These are phyloP conservation scores for Mantis religiosa DNA, from an alignment of 2,888 invertebrate species.

Conservation along the genomic window DNA sequence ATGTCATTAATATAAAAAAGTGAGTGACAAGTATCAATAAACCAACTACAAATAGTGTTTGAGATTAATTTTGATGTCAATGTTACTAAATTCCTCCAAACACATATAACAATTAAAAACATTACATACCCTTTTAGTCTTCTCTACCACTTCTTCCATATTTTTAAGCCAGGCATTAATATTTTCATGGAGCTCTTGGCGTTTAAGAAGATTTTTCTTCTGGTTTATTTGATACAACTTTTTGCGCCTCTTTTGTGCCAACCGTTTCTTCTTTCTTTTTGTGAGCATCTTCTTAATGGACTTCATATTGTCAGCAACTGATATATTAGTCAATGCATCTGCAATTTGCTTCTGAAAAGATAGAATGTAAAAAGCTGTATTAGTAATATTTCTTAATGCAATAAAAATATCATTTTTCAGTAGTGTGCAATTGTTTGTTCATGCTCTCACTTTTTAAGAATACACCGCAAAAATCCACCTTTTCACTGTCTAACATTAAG, in stretches of 20 bases:
- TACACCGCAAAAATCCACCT: no score
- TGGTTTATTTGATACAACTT: conserved; percentile 47
- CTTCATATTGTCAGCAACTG: conserved; percentile 39
- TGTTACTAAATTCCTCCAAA: no score
- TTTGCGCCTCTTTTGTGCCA: conserved; percentile 49
- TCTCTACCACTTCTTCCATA: conserved; percentile 59
- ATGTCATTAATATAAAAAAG: no score
- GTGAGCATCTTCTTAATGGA: conserved; percentile 45
- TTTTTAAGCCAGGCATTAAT: conserved; percentile 65
- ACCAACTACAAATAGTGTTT: no score
- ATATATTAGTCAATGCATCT: neutral
- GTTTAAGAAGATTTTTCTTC: conserved; percentile 43
- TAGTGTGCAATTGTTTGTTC: no score
- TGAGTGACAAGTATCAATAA: no score
- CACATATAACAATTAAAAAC: no score
- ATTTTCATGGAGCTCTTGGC: conserved; percentile 53
- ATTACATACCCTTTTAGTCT: conserved; percentile 52
- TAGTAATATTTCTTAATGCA: neutral
- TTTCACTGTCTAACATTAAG: no score
- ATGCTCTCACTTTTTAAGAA: no score
- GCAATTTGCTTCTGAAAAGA: neutral
- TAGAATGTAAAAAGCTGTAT: neutral
- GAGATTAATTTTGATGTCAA: no score
- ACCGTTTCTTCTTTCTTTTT: conserved; percentile 46
- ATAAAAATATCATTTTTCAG: neutral